These are phyloP conservation scores for Drosophila asahinai DNA, from an alignment of 1,140 invertebrate species.

Conservation along the genomic window DNA sequence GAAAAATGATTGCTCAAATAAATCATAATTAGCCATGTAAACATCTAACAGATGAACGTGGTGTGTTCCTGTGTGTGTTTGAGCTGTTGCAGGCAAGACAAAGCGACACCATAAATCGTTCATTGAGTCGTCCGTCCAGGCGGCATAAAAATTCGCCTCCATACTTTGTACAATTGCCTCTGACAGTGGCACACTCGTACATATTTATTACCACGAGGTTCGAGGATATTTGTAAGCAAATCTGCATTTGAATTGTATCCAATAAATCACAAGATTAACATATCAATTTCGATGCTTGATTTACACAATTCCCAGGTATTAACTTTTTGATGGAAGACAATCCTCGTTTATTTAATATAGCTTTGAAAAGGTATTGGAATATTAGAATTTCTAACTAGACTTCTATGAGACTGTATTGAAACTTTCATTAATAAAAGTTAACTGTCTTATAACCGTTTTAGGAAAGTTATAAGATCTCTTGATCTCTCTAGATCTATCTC, in stretches of 20 bases:
- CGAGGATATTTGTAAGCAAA: constrained; percentile 38
- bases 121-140: constrained; percentile 22
- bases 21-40: constrained; percentile 81
- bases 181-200: constrained; percentile 19
- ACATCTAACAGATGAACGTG: constrained; percentile 55
- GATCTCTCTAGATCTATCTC: too few relatives aligned
- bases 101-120: constrained; percentile 60
- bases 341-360: neutral
- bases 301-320: constrained; percentile 15
- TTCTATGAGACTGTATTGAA: too few relatives aligned
- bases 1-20: constrained; percentile 74
- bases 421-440: too few relatives aligned
- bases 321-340: neutral
- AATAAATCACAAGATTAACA: constrained; percentile 38
- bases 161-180: constrained; percentile 21
- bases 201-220: constrained; percentile 40
- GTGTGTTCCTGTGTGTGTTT: constrained; percentile 1
- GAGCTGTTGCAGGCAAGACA: constrained; percentile 27
- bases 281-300: constrained; percentile 32
- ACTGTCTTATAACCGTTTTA: too few relatives aligned
- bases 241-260: constrained; percentile 40
- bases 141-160: constrained; percentile 23
- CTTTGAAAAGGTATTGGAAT: neutral
- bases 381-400: too few relatives aligned
- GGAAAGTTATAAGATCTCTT: too few relatives aligned